phyloP scores from a whole-genome alignment of 2,113 vertebrate genomes.

The Conger conger region DNA sequence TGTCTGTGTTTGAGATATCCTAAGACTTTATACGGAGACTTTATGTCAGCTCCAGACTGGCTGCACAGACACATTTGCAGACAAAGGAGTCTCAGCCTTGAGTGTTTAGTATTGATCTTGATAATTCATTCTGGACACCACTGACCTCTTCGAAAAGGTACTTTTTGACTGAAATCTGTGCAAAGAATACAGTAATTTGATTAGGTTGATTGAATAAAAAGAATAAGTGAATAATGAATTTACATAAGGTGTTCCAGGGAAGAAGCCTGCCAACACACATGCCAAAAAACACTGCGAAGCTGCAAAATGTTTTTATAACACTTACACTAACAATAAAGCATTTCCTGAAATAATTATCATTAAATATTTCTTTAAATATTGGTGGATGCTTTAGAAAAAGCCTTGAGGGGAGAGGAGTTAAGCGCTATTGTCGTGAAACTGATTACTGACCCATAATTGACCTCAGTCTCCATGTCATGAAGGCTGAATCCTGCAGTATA shows the following conservation, averaged over 20 bases:
- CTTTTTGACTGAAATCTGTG: not conserved
- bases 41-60: not conserved
- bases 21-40: not conserved
- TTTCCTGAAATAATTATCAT: too few species aligned
- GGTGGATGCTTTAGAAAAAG: not conserved
- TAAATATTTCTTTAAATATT: not conserved
- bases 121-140: not conserved
- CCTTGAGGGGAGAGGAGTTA: not conserved
- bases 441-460: conserved; percentile 3
- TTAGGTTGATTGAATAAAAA: not conserved
- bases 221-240: not conserved
- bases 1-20: not conserved
- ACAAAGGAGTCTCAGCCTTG: not conserved
- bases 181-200: not conserved
- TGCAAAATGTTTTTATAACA: too few species aligned
- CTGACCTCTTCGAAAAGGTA: not conserved
- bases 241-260: too few species aligned
- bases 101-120: not conserved
- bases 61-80: not conserved
- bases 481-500: not conserved
- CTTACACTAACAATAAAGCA: too few species aligned
- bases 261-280: too few species aligned
- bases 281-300: too few species aligned
- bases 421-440: not conserved
- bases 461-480: not conserved